Base-by-base conservation (phyloP, 2,888 invertebrate species). In the Caenorhabditis drosophilae region DNA sequence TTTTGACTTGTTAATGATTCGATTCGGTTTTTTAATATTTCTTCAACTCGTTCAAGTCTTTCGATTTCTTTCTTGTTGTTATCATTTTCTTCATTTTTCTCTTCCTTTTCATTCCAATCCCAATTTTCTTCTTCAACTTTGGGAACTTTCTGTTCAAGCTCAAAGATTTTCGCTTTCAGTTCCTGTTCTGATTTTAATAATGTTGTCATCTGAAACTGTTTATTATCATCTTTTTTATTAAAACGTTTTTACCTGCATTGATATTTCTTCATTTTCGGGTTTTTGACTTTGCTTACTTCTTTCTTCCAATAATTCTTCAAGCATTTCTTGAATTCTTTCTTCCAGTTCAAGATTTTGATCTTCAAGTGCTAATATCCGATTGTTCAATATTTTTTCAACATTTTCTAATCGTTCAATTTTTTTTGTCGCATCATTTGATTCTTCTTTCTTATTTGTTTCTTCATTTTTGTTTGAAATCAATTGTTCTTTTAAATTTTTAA, bases 381-480 rank as follows among this genome's bases (percentile, higher is more conserved):
- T 58, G 25, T 70, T 70, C 18, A 70, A 35, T 15, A 61, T 27
- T 55, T 70, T 67, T 36, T 71, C 71, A 40, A 68, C 55, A 38
- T 45, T 38, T 42, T 44, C 42, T 47, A 55, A 35, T 51, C 61
- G 16, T 36, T 50, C n/a, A 49, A 55, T 34, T 36, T 41, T 36
- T 35, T 25, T 45, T 34, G 26, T 16, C 1, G n/a, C 12, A 23
- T 35, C 35, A 18, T 12, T 44, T 38, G 35, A 34, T n/a, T 38
- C 23, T 45, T 35, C 31, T 44, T 45, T 16, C 25, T 51, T 26
- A n/a, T 42, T 51, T 1, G 38, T n/a, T 11, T 23, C 18, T 53
- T 47, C 41, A 50, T 20, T 27, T 23, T 11, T 42, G 42, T 51
- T 36, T 45, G 47, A 41, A 46, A 38, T 26, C 25, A 56, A 36